Conservation (phyloP, 1,140 invertebrate genomes). For the Thalassaphorura encarpata region DNA sequence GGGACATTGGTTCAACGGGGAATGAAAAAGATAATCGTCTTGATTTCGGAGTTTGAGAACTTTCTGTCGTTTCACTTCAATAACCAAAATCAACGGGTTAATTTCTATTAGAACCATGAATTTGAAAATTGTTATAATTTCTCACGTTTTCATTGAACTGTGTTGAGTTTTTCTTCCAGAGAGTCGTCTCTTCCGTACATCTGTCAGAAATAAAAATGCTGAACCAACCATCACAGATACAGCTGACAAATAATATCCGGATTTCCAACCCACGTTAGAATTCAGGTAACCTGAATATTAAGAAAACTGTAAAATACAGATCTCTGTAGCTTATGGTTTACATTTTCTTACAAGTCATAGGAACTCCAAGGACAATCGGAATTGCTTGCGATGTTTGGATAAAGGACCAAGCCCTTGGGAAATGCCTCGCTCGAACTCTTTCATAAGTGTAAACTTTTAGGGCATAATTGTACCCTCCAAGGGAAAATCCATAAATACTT, state of each 20-base stretch:
- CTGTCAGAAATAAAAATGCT: constrained; percentile 65
- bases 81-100: too few relatives aligned
- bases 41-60: constrained; percentile 22
- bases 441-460: constrained; percentile 83
- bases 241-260: constrained; percentile 71
- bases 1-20: constrained; percentile 27
- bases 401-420: constrained; percentile 78
- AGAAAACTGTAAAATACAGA: constrained; percentile 3
- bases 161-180: constrained; percentile 28
- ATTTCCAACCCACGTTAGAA: constrained; percentile 49
- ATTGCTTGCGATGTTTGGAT: constrained; percentile 78
- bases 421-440: constrained; percentile 68
- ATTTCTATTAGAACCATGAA: neutral
- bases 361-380: constrained; percentile 72
- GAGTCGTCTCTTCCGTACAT: constrained; percentile 59
- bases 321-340: too few relatives aligned
- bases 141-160: constrained; percentile 33
- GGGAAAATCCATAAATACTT: constrained; percentile 59
- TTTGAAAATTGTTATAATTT: neutral
- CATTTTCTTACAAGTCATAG: constrained; percentile 66
- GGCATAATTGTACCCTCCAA: constrained; percentile 71
- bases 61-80: constrained; percentile 29
- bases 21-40: constrained; percentile 30
- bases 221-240: constrained; percentile 63
- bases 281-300: constrained; percentile 66